These are phyloP conservation scores for Synanthedon vespiformis DNA, from an alignment of 2,888 invertebrate species.

Conservation along the genomic window DNA sequence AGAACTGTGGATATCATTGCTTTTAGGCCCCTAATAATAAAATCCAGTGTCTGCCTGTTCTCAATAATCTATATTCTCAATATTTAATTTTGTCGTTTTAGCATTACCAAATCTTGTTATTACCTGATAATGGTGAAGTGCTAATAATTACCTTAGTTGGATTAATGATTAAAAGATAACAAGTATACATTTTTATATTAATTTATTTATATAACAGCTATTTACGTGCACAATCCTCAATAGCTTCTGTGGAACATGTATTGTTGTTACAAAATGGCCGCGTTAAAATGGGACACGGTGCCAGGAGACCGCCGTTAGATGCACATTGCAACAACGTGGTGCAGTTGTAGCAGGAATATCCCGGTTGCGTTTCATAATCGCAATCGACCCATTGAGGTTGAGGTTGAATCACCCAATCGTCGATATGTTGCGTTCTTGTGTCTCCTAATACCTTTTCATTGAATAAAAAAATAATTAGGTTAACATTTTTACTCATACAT, in stretches of 20 bases:
- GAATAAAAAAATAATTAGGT: background rate
- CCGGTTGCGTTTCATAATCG: slow-evolving; percentile 1
- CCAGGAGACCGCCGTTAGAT: slow-evolving; percentile 1
- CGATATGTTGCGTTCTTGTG: background rate
- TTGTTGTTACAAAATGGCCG: background rate
- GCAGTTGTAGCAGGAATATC: slow-evolving; percentile 2
- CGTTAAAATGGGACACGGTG: background rate
- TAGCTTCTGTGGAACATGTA: background rate
- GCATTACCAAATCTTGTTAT: no score
- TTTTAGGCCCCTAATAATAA: no score
- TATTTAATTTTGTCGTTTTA: no score
- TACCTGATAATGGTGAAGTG: no score
- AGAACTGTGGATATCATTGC: no score
- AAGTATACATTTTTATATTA: background rate
- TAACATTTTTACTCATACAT: no score
- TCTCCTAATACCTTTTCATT: background rate
- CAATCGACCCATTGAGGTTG: slow-evolving; percentile 1
- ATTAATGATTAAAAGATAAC: background rate
- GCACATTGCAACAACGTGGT: background rate
- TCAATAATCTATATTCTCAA: no score
- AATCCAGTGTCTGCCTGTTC: no score
- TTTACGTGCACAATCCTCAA: background rate
- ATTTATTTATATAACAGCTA: background rate
- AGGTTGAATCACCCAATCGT: slow-evolving; percentile 2
- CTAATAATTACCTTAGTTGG: no score